phyloP scores from a whole-genome alignment of 2,888 invertebrate genomes.

The Drosophila emarginata region DNA sequence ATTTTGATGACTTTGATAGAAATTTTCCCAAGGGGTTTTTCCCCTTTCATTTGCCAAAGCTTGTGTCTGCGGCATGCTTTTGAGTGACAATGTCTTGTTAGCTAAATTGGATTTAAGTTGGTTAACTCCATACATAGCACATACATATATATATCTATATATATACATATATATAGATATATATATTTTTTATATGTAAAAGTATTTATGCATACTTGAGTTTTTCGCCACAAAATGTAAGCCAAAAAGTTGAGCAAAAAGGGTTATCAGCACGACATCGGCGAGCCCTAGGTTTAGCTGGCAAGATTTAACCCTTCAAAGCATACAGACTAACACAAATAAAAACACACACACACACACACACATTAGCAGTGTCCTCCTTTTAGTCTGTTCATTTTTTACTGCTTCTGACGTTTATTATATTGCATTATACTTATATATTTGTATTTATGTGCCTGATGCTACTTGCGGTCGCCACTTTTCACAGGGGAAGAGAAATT shows the following conservation, averaged over 20 bases:
- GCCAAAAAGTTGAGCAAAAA: conserved; percentile 55
- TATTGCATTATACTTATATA: conserved; percentile 66
- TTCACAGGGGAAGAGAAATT: conserved; percentile 2
- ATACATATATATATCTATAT: background rate
- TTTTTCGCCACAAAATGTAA: conserved; percentile 35
- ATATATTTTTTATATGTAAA: conserved; percentile 18
- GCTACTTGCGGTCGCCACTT: conserved; percentile 53
- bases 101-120: conserved; percentile 68
- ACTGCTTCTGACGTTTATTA: conserved; percentile 72
- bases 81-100: conserved; percentile 60
- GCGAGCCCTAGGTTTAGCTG: conserved; percentile 15
- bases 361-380: background rate
- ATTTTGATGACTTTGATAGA: background rate
- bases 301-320: conserved; percentile 40
- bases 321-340: conserved; percentile 17
- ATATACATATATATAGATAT: conserved; percentile 22
- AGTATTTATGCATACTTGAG: conserved; percentile 25
- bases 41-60: background rate
- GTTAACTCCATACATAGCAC: conserved; percentile 36
- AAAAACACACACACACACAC: conserved; percentile 18
- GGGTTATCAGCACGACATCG: conserved; percentile 66
- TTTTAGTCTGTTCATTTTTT: conserved; percentile 30
- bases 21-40: conserved; percentile 28
- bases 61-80: conserved; percentile 26
- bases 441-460: conserved; percentile 60